Evolutionary conservation across 2,113 vertebrate genomes (phyloP).

Genomic region (Formicarius rufipectus): DNA sequence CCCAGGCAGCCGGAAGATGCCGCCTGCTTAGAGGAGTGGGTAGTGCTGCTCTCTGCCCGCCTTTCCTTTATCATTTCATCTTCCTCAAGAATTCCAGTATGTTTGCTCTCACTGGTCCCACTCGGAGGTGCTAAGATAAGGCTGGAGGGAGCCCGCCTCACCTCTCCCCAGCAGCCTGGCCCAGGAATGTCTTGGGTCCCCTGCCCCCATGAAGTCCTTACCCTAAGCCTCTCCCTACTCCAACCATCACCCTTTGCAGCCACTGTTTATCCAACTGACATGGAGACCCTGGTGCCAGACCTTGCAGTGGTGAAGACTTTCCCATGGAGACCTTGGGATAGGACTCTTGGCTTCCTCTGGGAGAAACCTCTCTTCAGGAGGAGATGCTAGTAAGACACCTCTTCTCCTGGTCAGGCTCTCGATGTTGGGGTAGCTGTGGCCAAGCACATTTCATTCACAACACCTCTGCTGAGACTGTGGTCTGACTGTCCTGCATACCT

Average conservation of each 20-base stretch:
- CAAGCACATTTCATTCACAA: not conserved
- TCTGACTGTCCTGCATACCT: not conserved
- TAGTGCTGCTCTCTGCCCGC: conserved; percentile 39
- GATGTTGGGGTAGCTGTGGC: not conserved
- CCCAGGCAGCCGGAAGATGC: conserved; percentile 66
- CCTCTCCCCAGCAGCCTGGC: conserved; percentile 19
- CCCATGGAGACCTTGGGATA: not conserved
- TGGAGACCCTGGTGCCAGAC: not conserved
- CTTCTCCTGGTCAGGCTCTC: not conserved
- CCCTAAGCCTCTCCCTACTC: not conserved
- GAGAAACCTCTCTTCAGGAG: not conserved
- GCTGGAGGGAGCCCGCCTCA: conserved; percentile 49
- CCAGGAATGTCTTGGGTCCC: conserved; percentile 52
- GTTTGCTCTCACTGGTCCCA: conserved; percentile 69
- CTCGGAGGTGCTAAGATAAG: conserved; percentile 68
- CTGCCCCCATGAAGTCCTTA: not conserved
- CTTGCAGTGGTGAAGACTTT: not conserved
- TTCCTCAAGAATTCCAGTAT: conserved; percentile 73
- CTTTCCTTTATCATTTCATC: conserved; percentile 71
- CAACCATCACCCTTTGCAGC: not conserved
- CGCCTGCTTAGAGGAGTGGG: conserved; percentile 52
- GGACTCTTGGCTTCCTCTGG: not conserved
- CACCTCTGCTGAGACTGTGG: not conserved
- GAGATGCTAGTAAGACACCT: not conserved
- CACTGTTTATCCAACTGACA: not conserved